Base-by-base conservation (phyloP, 2,888 invertebrate species). In the Diarsia dahlii region DNA sequence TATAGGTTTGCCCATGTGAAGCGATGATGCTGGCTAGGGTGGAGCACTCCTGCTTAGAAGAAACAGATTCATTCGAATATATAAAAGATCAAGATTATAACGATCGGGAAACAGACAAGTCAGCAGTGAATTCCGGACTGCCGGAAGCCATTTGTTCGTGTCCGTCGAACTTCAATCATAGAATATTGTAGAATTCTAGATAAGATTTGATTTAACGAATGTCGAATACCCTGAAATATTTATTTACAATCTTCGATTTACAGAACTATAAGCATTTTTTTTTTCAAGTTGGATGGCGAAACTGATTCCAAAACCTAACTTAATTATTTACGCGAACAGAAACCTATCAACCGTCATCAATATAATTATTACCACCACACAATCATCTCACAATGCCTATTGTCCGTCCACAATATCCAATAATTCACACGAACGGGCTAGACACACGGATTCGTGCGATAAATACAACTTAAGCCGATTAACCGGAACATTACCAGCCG, bases 391-490 rank as follows among this genome's bases (percentile, higher is more conserved):
- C 71, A 70, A 71, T 76, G 12, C 66, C 74, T 54, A 72, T 83
- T 83, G 76, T 84, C 71, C 68, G 5, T 74, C 56, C 74, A 71
- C 76, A 83, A 86, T 86, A 52, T 65, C 58, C 58, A 63, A 86
- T 86, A 86, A 84, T 80, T 78, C 86, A 83, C 78, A 84, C 39
- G 66, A 68, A 67, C 52, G 62, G 69, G 28, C 68, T 50, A 74
- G 76, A 78, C 73, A 83, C 78, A 70, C 68, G 74, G 82, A 82
- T 83, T 77, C 84, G 62, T 69, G 68, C 90, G 81, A 90, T 90
- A 89, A 89, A 89, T 85, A 89, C 86, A 84, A 81, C 76, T 82
- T 77, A 78, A 78, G 63, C 78, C 84, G 86, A 88, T 89, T 90
- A 87, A 84, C 74, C 78, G 87, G 82, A 65, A 84, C 78, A 89